Conservation (phyloP, 2,888 invertebrate genomes). For the Ectobius pallidus region DNA sequence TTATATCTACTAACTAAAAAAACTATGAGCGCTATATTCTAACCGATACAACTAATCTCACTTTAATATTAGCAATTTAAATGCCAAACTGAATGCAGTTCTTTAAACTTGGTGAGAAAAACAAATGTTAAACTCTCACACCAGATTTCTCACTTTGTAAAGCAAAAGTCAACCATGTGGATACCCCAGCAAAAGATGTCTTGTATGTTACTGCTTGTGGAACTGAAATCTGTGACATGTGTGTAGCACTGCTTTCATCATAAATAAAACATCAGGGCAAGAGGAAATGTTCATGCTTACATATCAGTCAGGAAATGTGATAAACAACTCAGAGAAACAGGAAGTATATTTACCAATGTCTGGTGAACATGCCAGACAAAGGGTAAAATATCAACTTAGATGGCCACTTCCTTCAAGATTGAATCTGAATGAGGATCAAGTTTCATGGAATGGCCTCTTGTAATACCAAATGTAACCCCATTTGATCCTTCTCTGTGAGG, state of each 20-base stretch:
- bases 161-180: slow-evolving; percentile 2
- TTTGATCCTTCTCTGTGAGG: background rate
- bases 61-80: no score
- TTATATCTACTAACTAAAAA: no score
- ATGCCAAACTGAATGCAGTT: no score
- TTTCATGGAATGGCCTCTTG: background rate
- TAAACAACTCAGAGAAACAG: background rate
- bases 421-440: background rate
- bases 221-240: background rate
- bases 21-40: no score
- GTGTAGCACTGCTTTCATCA: background rate
- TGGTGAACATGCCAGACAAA: background rate
- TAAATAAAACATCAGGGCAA: background rate
- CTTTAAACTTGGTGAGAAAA: no score
- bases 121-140: no score
- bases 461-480: no score
- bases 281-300: background rate
- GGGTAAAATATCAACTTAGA: background rate
- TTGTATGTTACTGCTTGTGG: background rate
- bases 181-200: background rate
- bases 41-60: no score
- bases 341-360: background rate
- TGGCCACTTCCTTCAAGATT: background rate
- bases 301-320: background rate
- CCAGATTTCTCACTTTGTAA: background rate